These are phyloP conservation scores for Diabrotica undecimpunctata DNA, from an alignment of 1,140 invertebrate genomes.

Conservation along the genomic window DNA sequence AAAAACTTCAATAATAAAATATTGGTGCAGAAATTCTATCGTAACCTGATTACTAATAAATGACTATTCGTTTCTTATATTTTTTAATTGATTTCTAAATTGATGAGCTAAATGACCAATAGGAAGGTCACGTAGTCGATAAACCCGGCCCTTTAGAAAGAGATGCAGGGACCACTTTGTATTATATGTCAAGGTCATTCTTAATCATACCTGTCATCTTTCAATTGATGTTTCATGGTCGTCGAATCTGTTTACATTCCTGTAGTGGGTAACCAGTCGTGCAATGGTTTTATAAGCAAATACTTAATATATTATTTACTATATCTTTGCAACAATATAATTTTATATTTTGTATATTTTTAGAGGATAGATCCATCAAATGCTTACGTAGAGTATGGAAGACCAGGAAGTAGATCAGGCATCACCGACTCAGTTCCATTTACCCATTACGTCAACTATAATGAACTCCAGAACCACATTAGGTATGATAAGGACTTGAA, in stretches of 20 bases:
- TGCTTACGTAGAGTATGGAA: slow-evolving; percentile 41
- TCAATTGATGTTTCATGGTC: no score
- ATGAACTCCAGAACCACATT: slow-evolving; percentile 77
- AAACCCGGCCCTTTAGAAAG: no score
- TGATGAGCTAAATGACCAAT: no score
- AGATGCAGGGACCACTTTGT: no score
- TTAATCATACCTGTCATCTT: no score
- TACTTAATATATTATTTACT: no score
- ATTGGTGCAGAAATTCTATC: not conserved
- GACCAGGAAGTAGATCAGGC: slow-evolving; percentile 55
- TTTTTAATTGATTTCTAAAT: no score
- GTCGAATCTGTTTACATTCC: no score
- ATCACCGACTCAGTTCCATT: slow-evolving; percentile 59
- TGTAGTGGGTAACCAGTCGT: no score
- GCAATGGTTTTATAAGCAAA: no score
- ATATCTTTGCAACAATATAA: not conserved
- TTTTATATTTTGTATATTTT: slow-evolving; percentile 8
- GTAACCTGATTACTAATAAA: not conserved
- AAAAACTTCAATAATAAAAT: slow-evolving; percentile 1
- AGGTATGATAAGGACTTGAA: slow-evolving; percentile 54
- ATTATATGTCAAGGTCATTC: no score
- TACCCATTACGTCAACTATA: slow-evolving; percentile 80
- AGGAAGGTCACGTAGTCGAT: no score
- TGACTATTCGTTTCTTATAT: not conserved
- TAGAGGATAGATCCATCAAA: slow-evolving; percentile 26